Conservation (phyloP, 2,888 invertebrate genomes). For the Dinocampus coccinellae region DNA sequence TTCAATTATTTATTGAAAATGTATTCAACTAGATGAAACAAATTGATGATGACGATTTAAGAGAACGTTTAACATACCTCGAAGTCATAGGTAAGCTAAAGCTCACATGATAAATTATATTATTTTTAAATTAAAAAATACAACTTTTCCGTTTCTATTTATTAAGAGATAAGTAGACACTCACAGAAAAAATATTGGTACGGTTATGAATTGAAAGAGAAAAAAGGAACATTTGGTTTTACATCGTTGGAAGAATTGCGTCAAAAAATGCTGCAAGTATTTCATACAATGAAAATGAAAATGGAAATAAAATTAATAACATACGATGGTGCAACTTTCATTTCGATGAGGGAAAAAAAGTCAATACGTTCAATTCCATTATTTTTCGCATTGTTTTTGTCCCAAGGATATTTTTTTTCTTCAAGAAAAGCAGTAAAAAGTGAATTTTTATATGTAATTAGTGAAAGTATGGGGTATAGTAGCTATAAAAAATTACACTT, state of each 20-base stretch:
- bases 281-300: constrained; percentile 41
- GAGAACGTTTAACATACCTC: constrained; percentile 50
- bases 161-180: constrained; percentile 59
- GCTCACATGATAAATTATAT: too few species aligned
- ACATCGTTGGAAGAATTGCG: constrained; percentile 44
- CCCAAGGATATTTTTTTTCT: constrained; percentile 56
- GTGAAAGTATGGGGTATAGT: constrained; percentile 46
- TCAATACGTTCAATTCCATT: constrained; percentile 31
- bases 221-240: constrained; percentile 4
- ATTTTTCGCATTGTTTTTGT: constrained; percentile 55
- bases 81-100: constrained; percentile 58
- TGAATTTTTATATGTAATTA: constrained; percentile 44
- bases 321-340: constrained; percentile 51
- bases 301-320: constrained; percentile 46
- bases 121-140: too few species aligned
- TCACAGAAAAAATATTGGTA: constrained; percentile 54
- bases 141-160: neutral
- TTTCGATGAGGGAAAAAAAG: constrained; percentile 48
- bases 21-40: constrained; percentile 48
- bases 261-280: constrained; percentile 43
- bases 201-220: constrained; percentile 46
- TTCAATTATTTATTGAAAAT: neutral
- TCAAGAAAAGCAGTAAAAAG: constrained; percentile 46
- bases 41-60: constrained; percentile 45
- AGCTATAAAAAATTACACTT: constrained; percentile 50